phyloP scores from a whole-genome alignment of 2,113 vertebrate genomes.

The Agapornis roseicollis region DNA sequence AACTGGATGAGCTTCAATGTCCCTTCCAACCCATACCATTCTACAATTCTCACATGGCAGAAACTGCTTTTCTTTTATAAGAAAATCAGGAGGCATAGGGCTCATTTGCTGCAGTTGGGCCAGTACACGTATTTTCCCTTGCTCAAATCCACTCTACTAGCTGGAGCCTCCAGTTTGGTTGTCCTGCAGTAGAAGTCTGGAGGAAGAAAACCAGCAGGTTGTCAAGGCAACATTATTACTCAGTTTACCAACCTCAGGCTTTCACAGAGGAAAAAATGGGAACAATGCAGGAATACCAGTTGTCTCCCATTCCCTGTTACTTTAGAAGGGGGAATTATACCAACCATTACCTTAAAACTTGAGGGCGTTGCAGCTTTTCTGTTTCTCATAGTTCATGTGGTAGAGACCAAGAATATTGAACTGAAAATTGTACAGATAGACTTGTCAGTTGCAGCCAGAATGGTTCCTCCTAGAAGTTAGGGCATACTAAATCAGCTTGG shows the following conservation, averaged over 20 bases:
- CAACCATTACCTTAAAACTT: neutral
- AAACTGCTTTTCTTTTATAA: too few species aligned
- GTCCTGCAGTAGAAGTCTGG: neutral
- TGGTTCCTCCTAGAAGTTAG: neutral
- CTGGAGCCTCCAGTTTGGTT: neutral
- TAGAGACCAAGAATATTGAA: neutral
- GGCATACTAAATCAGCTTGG: neutral
- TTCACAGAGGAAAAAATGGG: neutral
- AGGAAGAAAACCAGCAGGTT: neutral
- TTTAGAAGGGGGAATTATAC: neutral
- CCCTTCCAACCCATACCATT: neutral
- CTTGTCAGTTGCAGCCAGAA: neutral
- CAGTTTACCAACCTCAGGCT: neutral
- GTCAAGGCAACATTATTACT: neutral
- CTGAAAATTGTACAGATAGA: neutral
- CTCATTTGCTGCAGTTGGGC: neutral
- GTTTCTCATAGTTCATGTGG: neutral
- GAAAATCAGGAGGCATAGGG: neutral
- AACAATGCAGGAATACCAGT: neutral
- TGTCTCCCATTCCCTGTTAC: neutral
- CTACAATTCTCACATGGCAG: neutral
- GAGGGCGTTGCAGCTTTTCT: neutral
- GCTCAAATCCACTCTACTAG: neutral
- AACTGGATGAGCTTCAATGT: neutral
- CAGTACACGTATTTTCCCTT: fast-evolving